Evolutionary conservation across 2,888 invertebrate species (phyloP), one percentile per base, ranked within the genome.

Genomic region (Linnaemya tessellans): DNA sequence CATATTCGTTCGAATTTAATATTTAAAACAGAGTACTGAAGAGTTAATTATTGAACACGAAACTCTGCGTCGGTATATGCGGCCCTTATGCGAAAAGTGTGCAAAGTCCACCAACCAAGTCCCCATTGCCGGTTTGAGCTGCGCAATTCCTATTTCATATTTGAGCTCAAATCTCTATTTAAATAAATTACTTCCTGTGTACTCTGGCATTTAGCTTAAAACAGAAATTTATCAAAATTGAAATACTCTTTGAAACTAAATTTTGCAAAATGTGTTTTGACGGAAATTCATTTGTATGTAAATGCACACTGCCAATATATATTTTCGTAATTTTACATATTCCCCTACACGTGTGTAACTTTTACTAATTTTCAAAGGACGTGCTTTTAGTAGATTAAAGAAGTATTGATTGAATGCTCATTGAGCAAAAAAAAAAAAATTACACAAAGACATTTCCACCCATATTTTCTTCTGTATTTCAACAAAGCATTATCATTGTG

Each of bases 371-470:
- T 56, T 46, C 51, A 62, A 70, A 74, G 35, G 64, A 74, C 74
- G 78, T 84, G 62, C 58, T 68, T 51, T 81, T 51, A 65, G 70
- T 65, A 60, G 70, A 84, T 81, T 74, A 70, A 70, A 43, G 13
- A 25, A 51, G 46, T 60, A 81, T 81, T 43, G 62, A 73, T 64
- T 74, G 18, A 64, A 43, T 56, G 49, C 15, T 43, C 13, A 18
- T 38, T 54, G 30, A 18, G 43, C 2, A 22, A 35, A 58, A n/a
- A 43, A 65, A 15, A 54, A 73, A 78, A 54, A 18, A 51, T 79
- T 46, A 35, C 41, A 25, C 43, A 49, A 49, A 71, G 49, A 22
- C 35, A 64, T 83, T 51, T 67, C 18, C 73, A 41, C 3, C 15
- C 13, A 35, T 35, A 13, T 56, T 10, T 46, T 25, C 56, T 43